These are phyloP conservation scores for Crocidura indochinensis DNA, from an alignment of 2,797 vertebrate genomes.

Conservation along the genomic window DNA sequence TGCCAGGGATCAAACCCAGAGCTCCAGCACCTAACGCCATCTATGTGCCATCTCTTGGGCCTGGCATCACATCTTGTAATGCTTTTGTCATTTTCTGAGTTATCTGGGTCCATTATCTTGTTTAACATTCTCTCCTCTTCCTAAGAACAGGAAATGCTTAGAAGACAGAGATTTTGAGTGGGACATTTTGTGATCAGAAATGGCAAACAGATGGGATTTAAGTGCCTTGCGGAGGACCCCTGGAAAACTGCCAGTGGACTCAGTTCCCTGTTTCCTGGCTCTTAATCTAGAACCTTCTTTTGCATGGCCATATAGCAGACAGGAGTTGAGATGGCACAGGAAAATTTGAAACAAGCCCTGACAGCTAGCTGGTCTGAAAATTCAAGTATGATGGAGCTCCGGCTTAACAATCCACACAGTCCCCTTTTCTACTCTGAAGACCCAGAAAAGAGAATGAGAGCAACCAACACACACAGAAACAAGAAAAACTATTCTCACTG, in stretches of 20 bases:
- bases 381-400: too few relatives aligned
- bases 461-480: not conserved
- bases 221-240: not conserved
- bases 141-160: not conserved
- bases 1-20: not conserved
- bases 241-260: not conserved
- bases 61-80: too few relatives aligned
- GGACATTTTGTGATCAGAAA: not conserved
- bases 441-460: not conserved
- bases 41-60: too few relatives aligned
- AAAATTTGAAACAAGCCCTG: not conserved
- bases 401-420: not conserved
- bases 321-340: not conserved
- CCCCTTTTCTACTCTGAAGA: not conserved
- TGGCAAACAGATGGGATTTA: not conserved
- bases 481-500: not conserved
- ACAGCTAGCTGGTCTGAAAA: too few relatives aligned
- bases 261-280: not conserved
- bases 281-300: slow-evolving; percentile 54
- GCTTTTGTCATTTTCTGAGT: not conserved
- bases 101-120: not conserved
- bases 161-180: not conserved
- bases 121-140: not conserved
- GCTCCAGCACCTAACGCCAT: too few relatives aligned
- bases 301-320: not conserved